Evolutionary conservation across 2,888 invertebrate genomes (phyloP).

Genomic region (Drosophila sordidula): DNA sequence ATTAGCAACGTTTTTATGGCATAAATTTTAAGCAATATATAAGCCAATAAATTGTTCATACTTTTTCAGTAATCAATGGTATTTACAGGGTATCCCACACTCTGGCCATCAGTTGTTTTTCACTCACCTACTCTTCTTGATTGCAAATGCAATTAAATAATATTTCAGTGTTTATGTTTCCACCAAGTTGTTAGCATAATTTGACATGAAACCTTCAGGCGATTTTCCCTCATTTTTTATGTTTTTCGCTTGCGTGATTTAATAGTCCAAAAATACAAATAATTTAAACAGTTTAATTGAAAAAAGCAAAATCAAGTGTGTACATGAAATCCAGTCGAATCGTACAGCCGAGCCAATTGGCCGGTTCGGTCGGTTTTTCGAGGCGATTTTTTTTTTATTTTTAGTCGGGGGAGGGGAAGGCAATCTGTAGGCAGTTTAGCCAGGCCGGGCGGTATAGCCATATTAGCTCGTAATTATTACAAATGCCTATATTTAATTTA

Average conservation of each 20-base stretch:
- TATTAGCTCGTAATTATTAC: constrained; percentile 63
- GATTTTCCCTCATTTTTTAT: constrained; percentile 10
- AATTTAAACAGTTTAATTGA: constrained; percentile 22
- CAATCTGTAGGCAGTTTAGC: constrained; percentile 23
- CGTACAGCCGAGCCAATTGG: constrained; percentile 28
- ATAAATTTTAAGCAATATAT: too few species aligned
- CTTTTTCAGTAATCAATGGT: not conserved
- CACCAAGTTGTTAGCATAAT: constrained; percentile 40
- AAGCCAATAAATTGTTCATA: too few species aligned
- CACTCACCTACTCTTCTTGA: constrained; percentile 2
- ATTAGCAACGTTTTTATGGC: too few species aligned
- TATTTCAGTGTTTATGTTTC: constrained; percentile 39
- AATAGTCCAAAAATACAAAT: constrained; percentile 27
- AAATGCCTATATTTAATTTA: constrained; percentile 66
- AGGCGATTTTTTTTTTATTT: constrained; percentile 5
- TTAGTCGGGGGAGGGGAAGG: not conserved
- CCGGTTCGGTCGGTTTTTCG: constrained; percentile 41
- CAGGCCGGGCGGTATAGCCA: constrained; percentile 14
- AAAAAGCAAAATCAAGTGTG: constrained; percentile 23
- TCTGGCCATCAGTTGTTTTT: not conserved
- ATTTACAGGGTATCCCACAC: not conserved
- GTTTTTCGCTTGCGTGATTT: constrained; percentile 33
- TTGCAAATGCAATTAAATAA: constrained; percentile 27
- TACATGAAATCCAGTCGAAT: constrained; percentile 33
- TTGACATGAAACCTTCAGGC: constrained; percentile 42